Conservation (phyloP, 2,888 invertebrate genomes). For the Itoplectis maculator region DNA sequence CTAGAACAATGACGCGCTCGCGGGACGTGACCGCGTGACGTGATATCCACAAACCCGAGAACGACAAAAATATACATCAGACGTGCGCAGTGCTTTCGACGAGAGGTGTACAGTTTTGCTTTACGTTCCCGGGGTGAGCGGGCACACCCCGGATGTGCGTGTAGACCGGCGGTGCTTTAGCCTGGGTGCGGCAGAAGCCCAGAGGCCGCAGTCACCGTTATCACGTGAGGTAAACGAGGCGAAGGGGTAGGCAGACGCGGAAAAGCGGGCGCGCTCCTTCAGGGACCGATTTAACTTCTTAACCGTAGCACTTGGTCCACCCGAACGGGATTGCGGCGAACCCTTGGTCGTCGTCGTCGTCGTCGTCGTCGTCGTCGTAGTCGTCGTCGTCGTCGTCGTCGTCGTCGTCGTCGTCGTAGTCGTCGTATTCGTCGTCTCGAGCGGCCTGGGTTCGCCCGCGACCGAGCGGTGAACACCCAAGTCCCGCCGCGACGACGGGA, state of each 20-base stretch:
- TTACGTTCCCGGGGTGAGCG: no score
- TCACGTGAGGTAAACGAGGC: conserved; percentile 32
- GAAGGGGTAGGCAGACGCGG: conserved; percentile 25
- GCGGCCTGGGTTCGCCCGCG: conserved; percentile 17
- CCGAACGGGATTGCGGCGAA: conserved; percentile 68
- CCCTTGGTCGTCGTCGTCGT: conserved; percentile 39
- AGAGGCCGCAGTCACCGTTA: conserved; percentile 42
- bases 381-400: conserved; percentile 26
- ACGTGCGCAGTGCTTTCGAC: no score
- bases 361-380: conserved; percentile 26
- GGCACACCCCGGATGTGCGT: no score
- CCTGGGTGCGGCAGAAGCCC: no score
- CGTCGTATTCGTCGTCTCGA: conserved; percentile 16
- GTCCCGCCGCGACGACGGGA: conserved; percentile 38
- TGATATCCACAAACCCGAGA: no score
- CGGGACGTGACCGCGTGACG: no score
- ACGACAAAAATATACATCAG: no score
- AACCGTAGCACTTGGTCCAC: conserved; percentile 73
- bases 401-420: conserved; percentile 26
- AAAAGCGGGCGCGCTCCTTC: conserved; percentile 50
- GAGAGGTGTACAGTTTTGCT: no score
- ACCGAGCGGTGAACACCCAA: conserved; percentile 41
- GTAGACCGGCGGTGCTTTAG: no score
- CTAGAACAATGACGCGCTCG: no score
- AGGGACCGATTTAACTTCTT: conserved; percentile 75